Evolutionary conservation across 2,113 vertebrate species (phyloP).

Genomic region (Neotragus moschatus): DNA sequence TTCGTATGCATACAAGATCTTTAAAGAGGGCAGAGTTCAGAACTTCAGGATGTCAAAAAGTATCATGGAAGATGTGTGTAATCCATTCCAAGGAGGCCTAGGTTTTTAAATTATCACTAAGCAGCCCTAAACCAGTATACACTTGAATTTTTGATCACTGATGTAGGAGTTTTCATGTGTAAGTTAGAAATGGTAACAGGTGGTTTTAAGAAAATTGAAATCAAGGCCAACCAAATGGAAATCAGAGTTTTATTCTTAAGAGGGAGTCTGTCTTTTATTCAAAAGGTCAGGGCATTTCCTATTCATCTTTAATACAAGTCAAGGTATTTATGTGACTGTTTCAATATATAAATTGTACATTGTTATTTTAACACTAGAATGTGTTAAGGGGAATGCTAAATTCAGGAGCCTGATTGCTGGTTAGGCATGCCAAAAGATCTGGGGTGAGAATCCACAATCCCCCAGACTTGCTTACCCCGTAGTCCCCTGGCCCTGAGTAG

Average conservation of each 20-base stretch:
- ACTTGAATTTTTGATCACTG: not conserved
- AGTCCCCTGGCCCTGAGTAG: not conserved
- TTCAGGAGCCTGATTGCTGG: not conserved
- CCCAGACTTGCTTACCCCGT: not conserved
- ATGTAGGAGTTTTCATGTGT: not conserved
- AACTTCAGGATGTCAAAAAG: not conserved
- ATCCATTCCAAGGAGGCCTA: not conserved
- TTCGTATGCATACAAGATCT: not conserved
- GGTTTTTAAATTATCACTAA: not conserved
- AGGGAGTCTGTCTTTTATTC: constrained; percentile 16
- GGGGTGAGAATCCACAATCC: not conserved
- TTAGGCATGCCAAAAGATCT: not conserved
- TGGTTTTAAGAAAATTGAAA: constrained; percentile 6
- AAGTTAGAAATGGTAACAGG: not conserved
- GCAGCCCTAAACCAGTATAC: not conserved
- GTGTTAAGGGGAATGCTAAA: not conserved
- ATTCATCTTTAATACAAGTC: not conserved
- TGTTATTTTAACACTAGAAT: not conserved
- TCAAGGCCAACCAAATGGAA: not conserved
- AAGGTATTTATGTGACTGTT: constrained; percentile 12
- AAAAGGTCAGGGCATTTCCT: not conserved
- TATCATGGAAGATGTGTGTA: not conserved
- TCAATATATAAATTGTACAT: not conserved
- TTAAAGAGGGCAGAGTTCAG: not conserved
- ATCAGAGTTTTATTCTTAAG: not conserved